Percentiles rank a stretch among this genome's conserved stretches.
phyloP scores from a whole-genome alignment of 2,113 vertebrate species.

The Ailurus styani region DNA sequence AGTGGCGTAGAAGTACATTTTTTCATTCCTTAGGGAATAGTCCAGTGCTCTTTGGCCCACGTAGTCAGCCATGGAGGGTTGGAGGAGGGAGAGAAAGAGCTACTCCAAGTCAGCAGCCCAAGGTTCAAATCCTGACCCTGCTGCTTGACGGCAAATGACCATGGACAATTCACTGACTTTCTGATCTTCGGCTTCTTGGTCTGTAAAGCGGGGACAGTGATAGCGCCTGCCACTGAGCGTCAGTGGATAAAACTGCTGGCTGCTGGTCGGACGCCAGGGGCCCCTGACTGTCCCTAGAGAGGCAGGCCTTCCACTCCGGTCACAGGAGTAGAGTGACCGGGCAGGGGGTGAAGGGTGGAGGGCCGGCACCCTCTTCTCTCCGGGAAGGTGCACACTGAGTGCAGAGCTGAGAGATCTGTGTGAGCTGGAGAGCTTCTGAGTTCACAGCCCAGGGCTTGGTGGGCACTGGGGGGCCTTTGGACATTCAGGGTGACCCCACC shows the following conservation, averaged over 20 bases:
- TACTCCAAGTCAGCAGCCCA: background rate
- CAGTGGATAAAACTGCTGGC: background rate
- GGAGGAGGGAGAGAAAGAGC: background rate
- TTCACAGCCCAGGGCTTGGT: fast-evolving
- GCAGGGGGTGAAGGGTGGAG: fast-evolving
- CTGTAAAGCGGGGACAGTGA: background rate
- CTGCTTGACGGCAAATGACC: fast-evolving
- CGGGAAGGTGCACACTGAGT: fast-evolving
- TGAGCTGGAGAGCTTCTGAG: fast-evolving
- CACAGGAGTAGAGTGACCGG: fast-evolving
- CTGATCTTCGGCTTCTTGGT: background rate
- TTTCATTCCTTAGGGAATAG: fast-evolving
- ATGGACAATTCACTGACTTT: background rate
- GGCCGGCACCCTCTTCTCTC: fast-evolving
- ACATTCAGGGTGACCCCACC: fast-evolving
- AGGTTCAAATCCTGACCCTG: background rate
- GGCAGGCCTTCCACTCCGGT: fast-evolving
- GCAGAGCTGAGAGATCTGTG: background rate
- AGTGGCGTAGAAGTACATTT: fast-evolving
- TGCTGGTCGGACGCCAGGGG: background rate
- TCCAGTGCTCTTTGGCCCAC: fast-evolving
- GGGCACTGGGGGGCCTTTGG: background rate
- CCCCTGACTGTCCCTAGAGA: fast-evolving
- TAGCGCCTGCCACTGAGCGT: fast-evolving
- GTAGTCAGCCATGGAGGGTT: fast-evolving